phyloP scores from a whole-genome alignment of 2,113 vertebrate species.

The Heterocephalus glaber region DNA sequence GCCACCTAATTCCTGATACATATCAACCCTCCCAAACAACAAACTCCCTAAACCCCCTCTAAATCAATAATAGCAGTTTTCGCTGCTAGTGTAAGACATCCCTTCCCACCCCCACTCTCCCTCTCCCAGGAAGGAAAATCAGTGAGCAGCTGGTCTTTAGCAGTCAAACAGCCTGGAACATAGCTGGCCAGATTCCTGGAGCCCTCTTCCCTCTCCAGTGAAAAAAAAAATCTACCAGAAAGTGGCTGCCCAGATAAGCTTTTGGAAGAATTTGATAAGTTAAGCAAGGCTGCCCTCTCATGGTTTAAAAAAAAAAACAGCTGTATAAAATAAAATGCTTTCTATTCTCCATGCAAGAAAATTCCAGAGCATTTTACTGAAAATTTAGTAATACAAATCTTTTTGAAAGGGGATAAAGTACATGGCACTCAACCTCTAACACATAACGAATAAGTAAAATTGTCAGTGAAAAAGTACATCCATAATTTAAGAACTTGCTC shows the following conservation, averaged over 20 bases:
- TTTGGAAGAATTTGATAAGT: conserved; percentile 59
- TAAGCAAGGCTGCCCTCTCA: conserved; percentile 85
- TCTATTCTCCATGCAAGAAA: not conserved
- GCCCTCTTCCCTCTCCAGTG: not conserved
- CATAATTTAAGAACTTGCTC: not conserved
- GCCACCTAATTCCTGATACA: not conserved
- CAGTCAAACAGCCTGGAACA: conserved; percentile 13
- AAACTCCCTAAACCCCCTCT: not conserved
- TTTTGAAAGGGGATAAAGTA: not conserved
- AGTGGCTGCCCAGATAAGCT: not conserved
- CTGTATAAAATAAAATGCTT: conserved; percentile 6
- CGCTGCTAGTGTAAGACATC: not conserved
- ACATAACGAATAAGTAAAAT: conserved; percentile 1
- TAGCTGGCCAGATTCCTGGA: not conserved
- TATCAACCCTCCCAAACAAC: not conserved
- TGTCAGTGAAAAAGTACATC: conserved; percentile 1
- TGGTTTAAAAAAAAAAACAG: conserved; percentile 55
- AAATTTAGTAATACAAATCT: not conserved
- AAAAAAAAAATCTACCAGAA: not conserved
- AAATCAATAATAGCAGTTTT: conserved; percentile 6
- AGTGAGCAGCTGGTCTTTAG: not conserved
- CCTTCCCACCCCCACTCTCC: not conserved
- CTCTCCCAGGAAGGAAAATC: not conserved
- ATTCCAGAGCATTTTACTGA: not conserved
- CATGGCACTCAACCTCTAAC: not conserved